Evolutionary conservation across 2,113 vertebrate species (phyloP), one percentile per base, ranked within the genome.

Genomic region (Nansenia antarctica): DNA sequence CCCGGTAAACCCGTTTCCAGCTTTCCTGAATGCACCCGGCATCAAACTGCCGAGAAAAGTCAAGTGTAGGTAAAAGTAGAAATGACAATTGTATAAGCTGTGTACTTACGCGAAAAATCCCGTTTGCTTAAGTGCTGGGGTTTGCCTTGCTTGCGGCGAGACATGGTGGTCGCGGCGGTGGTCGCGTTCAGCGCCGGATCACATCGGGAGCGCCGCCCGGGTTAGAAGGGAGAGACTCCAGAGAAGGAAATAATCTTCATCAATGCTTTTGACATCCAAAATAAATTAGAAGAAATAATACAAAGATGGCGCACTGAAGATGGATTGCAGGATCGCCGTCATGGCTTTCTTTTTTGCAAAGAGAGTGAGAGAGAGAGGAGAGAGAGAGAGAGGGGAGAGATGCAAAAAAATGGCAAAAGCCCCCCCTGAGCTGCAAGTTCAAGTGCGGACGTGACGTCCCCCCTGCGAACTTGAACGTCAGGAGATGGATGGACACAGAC

Each of bases 91-190:
- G n/a, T 80, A n/a, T n/a, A n/a, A 80, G 86, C n/a, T n/a, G 83
- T 88, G 78, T 96, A 98, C 97, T 99, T 97, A 98, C 97, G 97
- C 93, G 96, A 98, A 93, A 98, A 98, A 94, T 98, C 97, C 95
- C 97, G 96, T 94, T 98, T 98, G 95, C 97, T 99, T 94, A 99
- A 96, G 96, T 99, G 97, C 96, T 98, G 96, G 88, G 97, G 97
- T 93, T 98, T 99, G 94, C 97, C 97, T 95, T 99, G 97, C 96
- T 99, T 99, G 93, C 97, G 96, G 96, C 97, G 97, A 96, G 97
- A 99, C 97, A 98, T 99, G 95, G 94, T 97, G 92, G 93, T 92
- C n/a, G n/a, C n/a, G n/a, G n/a, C 91, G 94, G 91, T 91, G 92
- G 93, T 91, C 92, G 92, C 92, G 86, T 90, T 92, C 89, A 91